Conservation (phyloP, 2,113 vertebrate genomes). For the Zeus faber region DNA sequence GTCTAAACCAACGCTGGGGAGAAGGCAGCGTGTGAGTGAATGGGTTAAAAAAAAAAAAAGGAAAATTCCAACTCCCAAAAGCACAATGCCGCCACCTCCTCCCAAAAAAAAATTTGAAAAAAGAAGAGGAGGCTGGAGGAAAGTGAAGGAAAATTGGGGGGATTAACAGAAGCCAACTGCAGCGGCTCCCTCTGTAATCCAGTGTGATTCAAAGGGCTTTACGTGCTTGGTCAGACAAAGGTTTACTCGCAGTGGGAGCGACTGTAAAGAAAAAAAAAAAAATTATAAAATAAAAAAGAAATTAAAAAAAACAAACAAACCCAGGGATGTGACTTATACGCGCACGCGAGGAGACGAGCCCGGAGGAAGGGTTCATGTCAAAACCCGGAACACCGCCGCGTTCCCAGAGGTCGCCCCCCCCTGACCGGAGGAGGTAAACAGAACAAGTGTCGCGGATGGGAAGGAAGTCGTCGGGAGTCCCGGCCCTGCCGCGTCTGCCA, state of each 20-base stretch:
- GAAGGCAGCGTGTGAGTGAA: neutral
- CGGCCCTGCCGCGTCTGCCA: no score
- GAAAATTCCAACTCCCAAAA: no score
- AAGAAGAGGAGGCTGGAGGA: conserved; percentile 3
- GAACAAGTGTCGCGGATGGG: no score
- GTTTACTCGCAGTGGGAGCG: conserved; percentile 4
- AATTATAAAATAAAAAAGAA: no score
- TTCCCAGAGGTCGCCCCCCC: conserved; percentile 50
- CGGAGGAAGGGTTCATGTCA: conserved; percentile 37
- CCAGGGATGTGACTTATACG: no score
- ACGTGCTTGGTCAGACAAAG: conserved; percentile 14
- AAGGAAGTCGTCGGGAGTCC: no score
- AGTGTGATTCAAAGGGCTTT: conserved; percentile 13
- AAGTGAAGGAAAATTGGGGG: neutral
- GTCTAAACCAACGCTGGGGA: neutral
- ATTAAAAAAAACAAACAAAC: no score
- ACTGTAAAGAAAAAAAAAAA: neutral
- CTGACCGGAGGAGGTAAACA: no score
- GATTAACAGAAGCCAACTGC: conserved; percentile 25
- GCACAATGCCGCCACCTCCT: no score
- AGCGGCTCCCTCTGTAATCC: conserved; percentile 27
- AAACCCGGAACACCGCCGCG: conserved; percentile 25
- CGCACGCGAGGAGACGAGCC: neutral
- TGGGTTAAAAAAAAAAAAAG: no score
- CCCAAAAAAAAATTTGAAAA: neutral